Conservation (phyloP, 1,140 invertebrate genomes). For the Neotoxoptera formosana region DNA sequence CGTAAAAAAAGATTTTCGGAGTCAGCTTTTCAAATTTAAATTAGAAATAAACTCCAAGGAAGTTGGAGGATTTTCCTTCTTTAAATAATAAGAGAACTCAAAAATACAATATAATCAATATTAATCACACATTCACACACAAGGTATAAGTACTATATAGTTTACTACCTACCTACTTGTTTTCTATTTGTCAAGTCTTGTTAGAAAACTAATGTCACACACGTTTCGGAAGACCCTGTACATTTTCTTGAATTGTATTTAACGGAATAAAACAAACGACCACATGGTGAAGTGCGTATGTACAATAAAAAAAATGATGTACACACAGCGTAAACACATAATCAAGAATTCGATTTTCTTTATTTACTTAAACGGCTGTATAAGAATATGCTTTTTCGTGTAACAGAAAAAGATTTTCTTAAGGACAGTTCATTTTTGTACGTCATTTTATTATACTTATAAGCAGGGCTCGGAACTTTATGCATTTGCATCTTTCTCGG, state of each 20-base stretch:
- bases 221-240: not conserved
- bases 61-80: not conserved
- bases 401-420: not conserved
- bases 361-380: not conserved
- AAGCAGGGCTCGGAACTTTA: too few relatives aligned
- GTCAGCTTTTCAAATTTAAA: not conserved
- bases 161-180: not conserved
- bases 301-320: conserved; percentile 8
- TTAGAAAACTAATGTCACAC: not conserved
- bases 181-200: not conserved
- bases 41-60: not conserved
- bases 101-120: not conserved
- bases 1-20: not conserved
- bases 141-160: too few relatives aligned
- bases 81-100: not conserved
- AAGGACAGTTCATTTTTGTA: not conserved
- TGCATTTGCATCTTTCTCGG: too few relatives aligned
- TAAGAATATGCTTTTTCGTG: not conserved
- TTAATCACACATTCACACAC: not conserved
- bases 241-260: not conserved
- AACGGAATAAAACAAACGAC: not conserved
- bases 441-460: not conserved
- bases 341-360: not conserved
- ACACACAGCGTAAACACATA: not conserved
- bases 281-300: not conserved